Conservation (phyloP, 2,113 vertebrate species). For the Henicopernis longicauda region DNA sequence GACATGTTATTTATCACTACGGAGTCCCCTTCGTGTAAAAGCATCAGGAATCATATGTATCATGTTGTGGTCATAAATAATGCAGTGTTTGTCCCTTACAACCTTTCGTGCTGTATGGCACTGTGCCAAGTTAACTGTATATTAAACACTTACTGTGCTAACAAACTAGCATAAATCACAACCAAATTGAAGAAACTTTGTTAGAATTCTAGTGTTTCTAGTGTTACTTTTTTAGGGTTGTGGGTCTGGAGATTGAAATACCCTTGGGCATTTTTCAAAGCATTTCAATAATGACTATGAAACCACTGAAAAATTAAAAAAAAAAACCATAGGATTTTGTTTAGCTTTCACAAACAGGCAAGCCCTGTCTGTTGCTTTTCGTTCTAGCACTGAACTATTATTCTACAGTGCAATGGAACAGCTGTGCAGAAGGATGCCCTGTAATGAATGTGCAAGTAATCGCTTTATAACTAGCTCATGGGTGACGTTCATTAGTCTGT, state of each 20-base stretch:
- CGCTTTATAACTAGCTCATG: conserved; percentile 10
- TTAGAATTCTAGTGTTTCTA: not conserved
- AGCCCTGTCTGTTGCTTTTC: not conserved
- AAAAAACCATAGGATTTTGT: not conserved
- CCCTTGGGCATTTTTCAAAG: not conserved
- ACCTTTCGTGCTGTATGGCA: not conserved
- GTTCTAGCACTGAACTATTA: not conserved
- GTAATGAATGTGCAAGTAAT: not conserved
- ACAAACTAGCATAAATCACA: not conserved
- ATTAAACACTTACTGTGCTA: not conserved
- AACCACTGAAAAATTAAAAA: not conserved
- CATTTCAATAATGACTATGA: not conserved
- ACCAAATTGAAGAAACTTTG: not conserved
- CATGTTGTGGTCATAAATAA: not conserved
- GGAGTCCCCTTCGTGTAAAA: not conserved
- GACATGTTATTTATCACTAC: not conserved
- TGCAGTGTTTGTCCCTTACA: not conserved
- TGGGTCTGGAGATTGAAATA: not conserved
- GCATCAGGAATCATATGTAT: not conserved
- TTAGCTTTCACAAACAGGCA: not conserved
- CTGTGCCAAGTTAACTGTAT: not conserved
- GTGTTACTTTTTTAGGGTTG: not conserved
- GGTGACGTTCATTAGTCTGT: conserved; percentile 20
- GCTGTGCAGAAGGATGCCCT: not conserved
- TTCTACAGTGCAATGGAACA: not conserved